Base-by-base conservation (phyloP, 2,797 vertebrate species). In the Morus bassanus region DNA sequence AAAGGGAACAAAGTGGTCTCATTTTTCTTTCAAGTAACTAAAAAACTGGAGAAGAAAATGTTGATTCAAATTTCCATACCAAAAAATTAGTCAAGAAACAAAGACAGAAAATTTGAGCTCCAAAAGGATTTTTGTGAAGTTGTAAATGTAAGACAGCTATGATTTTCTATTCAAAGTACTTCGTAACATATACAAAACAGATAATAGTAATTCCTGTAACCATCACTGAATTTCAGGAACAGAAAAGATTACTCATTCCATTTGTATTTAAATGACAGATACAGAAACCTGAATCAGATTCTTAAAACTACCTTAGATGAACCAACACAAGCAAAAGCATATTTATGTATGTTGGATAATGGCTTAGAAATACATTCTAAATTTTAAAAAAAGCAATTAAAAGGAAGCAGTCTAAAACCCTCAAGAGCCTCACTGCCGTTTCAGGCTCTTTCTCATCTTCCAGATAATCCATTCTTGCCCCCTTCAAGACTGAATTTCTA, bases 361-460 rank as follows among this genome's bases (percentile, higher is more conserved):
- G 56, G 45, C 46, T 91, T 83, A 54, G 83, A 96, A 95, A 67
- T 61, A 53, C 48, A 70, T n/a, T 60, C 30, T 72, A 72, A 54
- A 57, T 30, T 89, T 48, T 8, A 10, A 0, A 51, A 70, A 86
- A 90, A 63, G 56, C 25, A 69, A 88, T 63, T 86, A 79, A 75
- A 93, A 87, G 57, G 41, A 87, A 95, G 70, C 13, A 4, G 16
- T 56, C 35, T 75, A 86, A 95, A 59, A 31, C 35, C 41, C 45
- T 90, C 73, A 72, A 93, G 43, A 78, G 57, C 30, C 69, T 69
- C 39, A 63, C 4, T 72, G 31, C 28, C 75, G 30, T 83, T 94
- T 83, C 85, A 88, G 75, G 43, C 54, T 91, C 50, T 30, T 94
- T 80, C 85, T 95, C 91, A 88, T 95, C 61, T 90, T 91, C 65